Conservation (phyloP, 2,888 invertebrate species). For the Ariolimax columbianus region DNA sequence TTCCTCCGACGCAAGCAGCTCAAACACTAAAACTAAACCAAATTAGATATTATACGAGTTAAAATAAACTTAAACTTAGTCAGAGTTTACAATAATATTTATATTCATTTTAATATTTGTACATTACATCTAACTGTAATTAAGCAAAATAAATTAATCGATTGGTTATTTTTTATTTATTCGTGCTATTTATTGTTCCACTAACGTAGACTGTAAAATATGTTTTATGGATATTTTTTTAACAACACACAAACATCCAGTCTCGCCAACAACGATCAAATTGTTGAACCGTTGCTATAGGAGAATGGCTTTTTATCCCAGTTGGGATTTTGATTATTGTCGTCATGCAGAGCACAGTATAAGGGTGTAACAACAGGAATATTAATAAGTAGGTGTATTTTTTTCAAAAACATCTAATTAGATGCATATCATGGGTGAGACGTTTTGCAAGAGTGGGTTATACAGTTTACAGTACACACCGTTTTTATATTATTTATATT, state of each 20-base stretch:
- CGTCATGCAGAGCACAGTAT: neutral
- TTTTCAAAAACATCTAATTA: too few relatives aligned
- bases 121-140: neutral
- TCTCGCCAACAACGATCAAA: neutral
- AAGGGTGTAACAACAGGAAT: neutral
- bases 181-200: neutral
- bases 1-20: constrained; percentile 20
- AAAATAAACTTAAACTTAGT: neutral
- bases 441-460: too few relatives aligned
- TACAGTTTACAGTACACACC: too few relatives aligned
- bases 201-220: too few relatives aligned
- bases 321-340: neutral
- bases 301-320: neutral
- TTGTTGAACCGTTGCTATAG: neutral
- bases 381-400: neutral
- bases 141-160: neutral
- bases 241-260: neutral
- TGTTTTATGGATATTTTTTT: too few relatives aligned
- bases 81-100: neutral
- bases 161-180: neutral
- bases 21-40: neutral
- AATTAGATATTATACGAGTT: neutral
- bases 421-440: too few relatives aligned
- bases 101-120: neutral
- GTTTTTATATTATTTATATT: too few relatives aligned